Evolutionary conservation across 2,888 invertebrate species (phyloP), one percentile per base, ranked within the genome.

Genomic region (Holacanthella duospinosa): DNA sequence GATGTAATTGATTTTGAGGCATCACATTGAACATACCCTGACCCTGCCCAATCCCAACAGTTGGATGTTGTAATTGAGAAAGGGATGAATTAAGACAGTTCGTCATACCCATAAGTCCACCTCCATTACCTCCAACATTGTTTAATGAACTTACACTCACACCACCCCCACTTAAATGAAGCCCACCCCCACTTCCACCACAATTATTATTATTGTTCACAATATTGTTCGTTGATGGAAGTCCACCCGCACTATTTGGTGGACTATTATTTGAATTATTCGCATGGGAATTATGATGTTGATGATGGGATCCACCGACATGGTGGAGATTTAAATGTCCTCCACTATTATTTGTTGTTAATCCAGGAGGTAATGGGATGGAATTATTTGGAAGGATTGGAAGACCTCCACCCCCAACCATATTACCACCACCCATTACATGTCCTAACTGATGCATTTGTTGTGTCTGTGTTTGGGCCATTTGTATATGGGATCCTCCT

Each of bases 401-500:
- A n/a, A 48, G 60, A 28, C 61, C 59, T 21, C 64, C 59, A 53
- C 43, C 60, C 55, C 28, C 55, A 16, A 25, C 55, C 55, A 36
- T 60, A 27, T 59, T 55, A 29, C 65, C 64, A 43, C 60, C 44
- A 21, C 67, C 67, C 29, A 65, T 60, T 53, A 63, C 67, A 43
- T 68, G 69, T 26, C 67, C 64, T 53, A 71, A 55, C 25, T 65
- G 66, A 60, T 70, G 71, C 63, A 65, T 64, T 64, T 66, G 66
- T 85, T 70, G 71, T 60, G 64, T 64, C 65, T 66, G 66, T 85
- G 91, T 90, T 82, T 91, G 90, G 87, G 91, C 91, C 90, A 91
- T 90, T 68, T 91, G 91, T 87, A 91, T 86, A 86, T 91, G 91
- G 84, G 91, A 88, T 84, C 90, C 90, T 84, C 90, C 90, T 85